Evolutionary conservation across 2,888 invertebrate species (phyloP).

Genomic region (Halocaridina rubra): DNA sequence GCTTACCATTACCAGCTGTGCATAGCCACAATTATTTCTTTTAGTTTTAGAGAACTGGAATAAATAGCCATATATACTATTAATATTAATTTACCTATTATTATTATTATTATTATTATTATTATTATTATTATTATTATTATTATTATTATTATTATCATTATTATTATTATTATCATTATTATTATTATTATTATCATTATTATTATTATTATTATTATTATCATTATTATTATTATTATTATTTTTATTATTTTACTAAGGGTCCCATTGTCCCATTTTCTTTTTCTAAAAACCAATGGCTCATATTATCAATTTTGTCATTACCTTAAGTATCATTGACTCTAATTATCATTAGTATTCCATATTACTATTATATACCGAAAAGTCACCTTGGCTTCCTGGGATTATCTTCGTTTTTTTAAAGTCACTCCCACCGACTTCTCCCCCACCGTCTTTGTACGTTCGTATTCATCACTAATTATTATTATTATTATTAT

Average conservation of each 20-base stretch:
- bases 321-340: too few relatives aligned
- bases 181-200: conserved; percentile 15
- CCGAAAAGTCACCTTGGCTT: background rate
- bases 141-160: conserved; percentile 13
- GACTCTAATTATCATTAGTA: too few relatives aligned
- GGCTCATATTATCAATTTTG: background rate
- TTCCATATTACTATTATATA: too few relatives aligned
- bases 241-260: background rate
- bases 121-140: conserved; percentile 17
- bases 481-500: conserved; percentile 12
- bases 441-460: background rate
- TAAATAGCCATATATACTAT: too few relatives aligned
- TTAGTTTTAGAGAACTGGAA: too few relatives aligned
- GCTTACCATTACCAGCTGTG: background rate
- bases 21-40: background rate
- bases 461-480: too few relatives aligned
- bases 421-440: background rate
- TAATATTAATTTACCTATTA: background rate
- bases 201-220: conserved; percentile 18
- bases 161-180: conserved; percentile 14
- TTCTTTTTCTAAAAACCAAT: background rate
- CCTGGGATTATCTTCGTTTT: background rate
- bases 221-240: background rate
- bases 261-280: background rate
- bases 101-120: background rate